phyloP scores from a whole-genome alignment of 1,140 invertebrate genomes.

The Thalassaphorura encarpata region DNA sequence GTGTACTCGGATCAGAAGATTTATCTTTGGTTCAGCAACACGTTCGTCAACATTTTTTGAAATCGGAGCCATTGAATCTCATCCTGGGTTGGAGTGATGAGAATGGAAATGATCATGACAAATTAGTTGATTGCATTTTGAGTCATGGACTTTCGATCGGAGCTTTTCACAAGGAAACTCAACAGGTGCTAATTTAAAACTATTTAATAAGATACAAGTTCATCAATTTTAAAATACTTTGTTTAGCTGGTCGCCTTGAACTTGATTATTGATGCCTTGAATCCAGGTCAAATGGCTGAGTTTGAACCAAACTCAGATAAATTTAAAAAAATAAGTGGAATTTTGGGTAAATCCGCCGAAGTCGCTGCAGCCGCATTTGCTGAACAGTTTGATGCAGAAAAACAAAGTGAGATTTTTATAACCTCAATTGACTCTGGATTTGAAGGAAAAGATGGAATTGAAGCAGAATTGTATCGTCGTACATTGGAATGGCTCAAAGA shows the following conservation, averaged over 20 bases:
- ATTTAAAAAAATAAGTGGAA: background rate
- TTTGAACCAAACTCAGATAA: background rate
- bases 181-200: background rate
- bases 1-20: background rate
- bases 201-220: background rate
- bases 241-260: background rate
- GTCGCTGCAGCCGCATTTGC: background rate
- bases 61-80: background rate
- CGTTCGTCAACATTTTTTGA: background rate
- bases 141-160: background rate
- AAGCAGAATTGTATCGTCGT: constrained; percentile 10
- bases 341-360: background rate
- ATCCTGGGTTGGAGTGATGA: background rate
- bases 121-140: background rate
- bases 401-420: background rate
- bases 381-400: background rate
- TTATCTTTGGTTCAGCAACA: background rate
- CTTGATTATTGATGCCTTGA: no score
- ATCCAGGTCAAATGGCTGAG: background rate
- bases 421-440: background rate
- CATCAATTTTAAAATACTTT: background rate
- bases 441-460: background rate
- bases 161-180: background rate
- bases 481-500: constrained; percentile 2
- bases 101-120: background rate